phyloP scores from a whole-genome alignment of 2,797 vertebrate genomes.

The Rhinichthys osculus region DNA sequence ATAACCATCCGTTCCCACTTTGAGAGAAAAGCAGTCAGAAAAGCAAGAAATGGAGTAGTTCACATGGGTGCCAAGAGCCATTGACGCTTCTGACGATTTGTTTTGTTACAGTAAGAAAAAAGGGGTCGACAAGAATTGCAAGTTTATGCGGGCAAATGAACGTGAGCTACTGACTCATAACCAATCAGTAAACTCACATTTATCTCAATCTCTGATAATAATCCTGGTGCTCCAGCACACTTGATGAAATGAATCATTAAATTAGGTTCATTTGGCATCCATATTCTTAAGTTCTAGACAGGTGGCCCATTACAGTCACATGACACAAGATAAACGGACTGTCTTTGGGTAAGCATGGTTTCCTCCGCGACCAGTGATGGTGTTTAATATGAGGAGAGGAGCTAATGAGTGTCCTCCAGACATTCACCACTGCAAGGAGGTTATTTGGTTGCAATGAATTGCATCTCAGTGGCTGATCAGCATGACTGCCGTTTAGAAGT shows the following conservation, averaged over 20 bases:
- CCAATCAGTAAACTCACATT: slow-evolving; percentile 20
- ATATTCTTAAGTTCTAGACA: slow-evolving; percentile 7
- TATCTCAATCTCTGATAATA: slow-evolving; percentile 14
- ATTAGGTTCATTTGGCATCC: slow-evolving; percentile 49
- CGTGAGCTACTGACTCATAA: not conserved
- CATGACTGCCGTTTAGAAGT: slow-evolving; percentile 82
- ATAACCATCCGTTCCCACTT: not conserved
- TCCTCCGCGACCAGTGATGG: not conserved
- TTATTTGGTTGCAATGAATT: slow-evolving; percentile 39
- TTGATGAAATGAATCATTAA: slow-evolving; percentile 38
- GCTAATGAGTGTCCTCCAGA: slow-evolving; percentile 26
- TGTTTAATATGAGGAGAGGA: not conserved
- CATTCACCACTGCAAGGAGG: slow-evolving; percentile 43
- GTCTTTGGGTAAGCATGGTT: slow-evolving; percentile 4
- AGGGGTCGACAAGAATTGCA: not conserved
- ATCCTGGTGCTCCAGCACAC: slow-evolving; percentile 46
- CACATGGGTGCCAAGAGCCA: not conserved
- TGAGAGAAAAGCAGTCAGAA: slow-evolving; percentile 7
- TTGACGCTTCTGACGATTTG: not conserved
- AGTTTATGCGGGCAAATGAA: not conserved
- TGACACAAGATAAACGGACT: not conserved
- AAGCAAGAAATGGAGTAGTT: slow-evolving; percentile 8
- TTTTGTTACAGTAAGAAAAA: slow-evolving; percentile 18
- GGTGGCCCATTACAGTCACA: slow-evolving; percentile 13
- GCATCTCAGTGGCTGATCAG: not conserved